Base-by-base conservation (phyloP, 2,888 invertebrate species). In the Drosophila emarginata region DNA sequence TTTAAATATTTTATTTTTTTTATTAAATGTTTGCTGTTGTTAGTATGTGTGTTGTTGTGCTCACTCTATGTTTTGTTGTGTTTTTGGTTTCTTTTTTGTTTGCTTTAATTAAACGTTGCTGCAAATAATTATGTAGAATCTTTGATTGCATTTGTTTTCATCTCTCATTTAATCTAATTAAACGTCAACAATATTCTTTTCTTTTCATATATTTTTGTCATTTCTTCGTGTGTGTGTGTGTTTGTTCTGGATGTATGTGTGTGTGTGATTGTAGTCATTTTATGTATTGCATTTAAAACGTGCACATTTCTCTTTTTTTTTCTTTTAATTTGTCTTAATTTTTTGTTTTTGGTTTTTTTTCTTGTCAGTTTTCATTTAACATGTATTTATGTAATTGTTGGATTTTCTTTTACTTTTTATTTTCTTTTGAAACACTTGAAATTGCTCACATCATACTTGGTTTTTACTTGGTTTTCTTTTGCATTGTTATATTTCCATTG, bases 241-340 rank as follows among this genome's bases (percentile, higher is more conserved):
- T 73, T 79, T 87, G 76, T 6, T 28, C 5, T 28, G 4, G 71
- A 76, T 88, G 77, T 77, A 15, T 68, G 67, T 68, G 72, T 74
- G 66, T 78, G 71, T 78, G 67, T 74, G 75, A 67, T 72, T 86
- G 69, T 72, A 76, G 77, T 54, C 32, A 54, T 66, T 76, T 77
- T 76, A 65, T 75, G 83, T 84, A 77, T 83, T 89, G 83, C 82
- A 88, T 83, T 78, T 86, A 87, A 82, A 83, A 86, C 77, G 87
- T 83, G 85, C 84, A 85, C 72, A 70, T 76, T 82, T 74, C 64
- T 70, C 64, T 56, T 76, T 9, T 74, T 61, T 75, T 69, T 72
- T 73, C 53, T 23, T 69, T 68, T 70, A 45, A 12, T 45, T 45
- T 18, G 18, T 45, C 18, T 63, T 73, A 64, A 40, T 64, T 40